Conservation (phyloP, 2,888 invertebrate genomes). For the Sinopyrophorus schimmeli region DNA sequence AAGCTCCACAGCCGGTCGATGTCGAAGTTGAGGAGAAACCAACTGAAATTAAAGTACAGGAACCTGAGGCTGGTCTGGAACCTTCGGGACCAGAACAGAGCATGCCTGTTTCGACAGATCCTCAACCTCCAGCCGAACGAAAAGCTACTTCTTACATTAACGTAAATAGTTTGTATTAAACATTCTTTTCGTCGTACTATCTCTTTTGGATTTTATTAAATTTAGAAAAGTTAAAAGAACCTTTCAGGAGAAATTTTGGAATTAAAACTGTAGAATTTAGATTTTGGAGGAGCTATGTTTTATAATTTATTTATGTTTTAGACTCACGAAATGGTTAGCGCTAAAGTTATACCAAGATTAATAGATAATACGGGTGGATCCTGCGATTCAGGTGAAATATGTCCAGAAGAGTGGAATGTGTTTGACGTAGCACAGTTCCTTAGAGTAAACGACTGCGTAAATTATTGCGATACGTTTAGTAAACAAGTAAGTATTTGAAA, state of each 20-base stretch:
- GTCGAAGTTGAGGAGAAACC: constrained; percentile 47
- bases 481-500: constrained; percentile 51
- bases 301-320: constrained; percentile 30
- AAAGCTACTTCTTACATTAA: constrained; percentile 67
- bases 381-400: constrained; percentile 60
- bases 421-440: constrained; percentile 89
- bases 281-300: constrained; percentile 25
- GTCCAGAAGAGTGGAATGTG: constrained; percentile 77
- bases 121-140: constrained; percentile 58
- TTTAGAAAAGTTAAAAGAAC: too few relatives aligned
- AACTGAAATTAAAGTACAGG: constrained; percentile 54
- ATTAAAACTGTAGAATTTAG: too few relatives aligned
- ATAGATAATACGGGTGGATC: constrained; percentile 61
- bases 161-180: constrained; percentile 51
- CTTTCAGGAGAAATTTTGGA: constrained; percentile 6
- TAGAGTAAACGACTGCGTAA: constrained; percentile 81
- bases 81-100: constrained; percentile 62
- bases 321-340: constrained; percentile 53
- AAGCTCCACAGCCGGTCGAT: constrained; percentile 21
- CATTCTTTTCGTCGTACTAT: too few relatives aligned
- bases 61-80: constrained; percentile 60
- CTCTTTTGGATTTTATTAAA: too few relatives aligned
- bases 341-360: constrained; percentile 67
- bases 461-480: constrained; percentile 69
- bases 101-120: constrained; percentile 53